Conservation (phyloP, 2,797 vertebrate species). For the Thunnus albacares region DNA sequence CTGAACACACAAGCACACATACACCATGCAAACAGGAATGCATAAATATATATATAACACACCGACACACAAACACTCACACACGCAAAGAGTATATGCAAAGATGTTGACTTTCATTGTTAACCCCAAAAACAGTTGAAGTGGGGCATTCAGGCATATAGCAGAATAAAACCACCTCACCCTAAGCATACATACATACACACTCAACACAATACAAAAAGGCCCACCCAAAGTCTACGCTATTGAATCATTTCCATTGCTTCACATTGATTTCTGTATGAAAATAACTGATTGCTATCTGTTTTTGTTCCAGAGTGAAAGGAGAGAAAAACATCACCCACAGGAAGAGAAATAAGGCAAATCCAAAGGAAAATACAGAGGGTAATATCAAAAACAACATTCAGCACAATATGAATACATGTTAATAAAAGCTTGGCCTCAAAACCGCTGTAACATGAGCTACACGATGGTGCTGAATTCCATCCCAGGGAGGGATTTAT, state of each 20-base stretch:
- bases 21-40: constrained; percentile 25
- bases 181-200: constrained; percentile 1
- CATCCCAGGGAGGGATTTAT: constrained; percentile 20
- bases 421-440: constrained; percentile 16
- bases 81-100: constrained; percentile 29
- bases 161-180: neutral
- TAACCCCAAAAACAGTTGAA: constrained; percentile 25
- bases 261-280: constrained; percentile 13
- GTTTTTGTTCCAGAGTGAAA: constrained; percentile 2
- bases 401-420: neutral
- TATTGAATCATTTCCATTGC: constrained; percentile 7
- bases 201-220: neutral
- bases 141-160: neutral
- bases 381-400: constrained; percentile 38
- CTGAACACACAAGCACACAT: constrained; percentile 45
- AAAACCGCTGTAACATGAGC: constrained; percentile 41
- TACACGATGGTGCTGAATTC: constrained; percentile 17
- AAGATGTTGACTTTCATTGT: constrained; percentile 16
- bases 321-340: constrained; percentile 24
- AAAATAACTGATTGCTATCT: constrained; percentile 33
- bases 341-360: constrained; percentile 39
- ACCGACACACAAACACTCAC: neutral
- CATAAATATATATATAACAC: constrained; percentile 12
- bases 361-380: constrained; percentile 37
- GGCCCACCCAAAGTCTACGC: constrained; percentile 3